A percentile compares a stretch with the other conserved stretches of the same genome.
phyloP scores from a whole-genome alignment of 2,888 invertebrate genomes.

The Pollenia labialis region DNA sequence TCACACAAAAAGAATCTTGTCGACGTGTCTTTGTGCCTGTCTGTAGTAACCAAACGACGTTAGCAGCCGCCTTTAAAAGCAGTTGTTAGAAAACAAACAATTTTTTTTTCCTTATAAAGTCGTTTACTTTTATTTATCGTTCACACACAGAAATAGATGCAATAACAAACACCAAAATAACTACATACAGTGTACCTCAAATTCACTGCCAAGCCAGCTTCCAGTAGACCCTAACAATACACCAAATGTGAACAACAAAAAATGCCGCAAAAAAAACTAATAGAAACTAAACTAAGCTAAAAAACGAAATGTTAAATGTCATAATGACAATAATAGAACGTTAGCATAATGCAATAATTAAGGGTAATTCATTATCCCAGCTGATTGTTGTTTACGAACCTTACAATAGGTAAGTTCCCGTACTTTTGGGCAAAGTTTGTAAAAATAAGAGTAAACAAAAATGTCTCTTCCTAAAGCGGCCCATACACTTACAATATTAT shows the following conservation, averaged over 20 bases:
- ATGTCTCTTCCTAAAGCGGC: no score
- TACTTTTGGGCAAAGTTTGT: no score
- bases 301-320: slow-evolving; percentile 37
- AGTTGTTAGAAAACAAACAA: slow-evolving; percentile 2
- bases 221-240: slow-evolving; percentile 30
- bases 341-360: no score
- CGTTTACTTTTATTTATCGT: slow-evolving; percentile 31
- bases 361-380: no score
- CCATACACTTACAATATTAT: no score
- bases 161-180: slow-evolving; percentile 28
- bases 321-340: background rate
- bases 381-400: no score
- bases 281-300: slow-evolving; percentile 26
- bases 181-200: background rate
- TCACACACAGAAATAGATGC: slow-evolving; percentile 27
- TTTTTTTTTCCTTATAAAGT: slow-evolving; percentile 3
- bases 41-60: slow-evolving; percentile 34
- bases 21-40: slow-evolving; percentile 73
- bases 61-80: slow-evolving; percentile 35
- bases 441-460: no score
- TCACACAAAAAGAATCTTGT: slow-evolving; percentile 70
- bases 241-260: slow-evolving; percentile 52
- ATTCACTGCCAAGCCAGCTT: slow-evolving; percentile 34
- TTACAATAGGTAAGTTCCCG: no score
- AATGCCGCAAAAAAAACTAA: slow-evolving; percentile 60